Evolutionary conservation across 2,113 vertebrate genomes (phyloP).

Genomic region (Riparia riparia): DNA sequence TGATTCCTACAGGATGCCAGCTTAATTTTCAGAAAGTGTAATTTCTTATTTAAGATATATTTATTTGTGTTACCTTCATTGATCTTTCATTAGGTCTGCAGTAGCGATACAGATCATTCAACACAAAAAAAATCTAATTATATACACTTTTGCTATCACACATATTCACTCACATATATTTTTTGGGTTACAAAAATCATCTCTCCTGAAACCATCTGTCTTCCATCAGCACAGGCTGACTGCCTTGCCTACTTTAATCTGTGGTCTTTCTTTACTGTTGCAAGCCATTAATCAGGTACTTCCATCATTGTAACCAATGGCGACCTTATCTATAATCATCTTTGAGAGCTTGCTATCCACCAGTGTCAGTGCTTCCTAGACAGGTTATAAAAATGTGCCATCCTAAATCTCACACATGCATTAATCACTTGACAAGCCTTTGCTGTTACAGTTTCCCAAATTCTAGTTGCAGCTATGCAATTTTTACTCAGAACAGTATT

Average conservation of each 20-base stretch:
- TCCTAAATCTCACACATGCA: neutral
- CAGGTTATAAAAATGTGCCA: conserved; percentile 51
- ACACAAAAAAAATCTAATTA: neutral
- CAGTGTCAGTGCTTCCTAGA: neutral
- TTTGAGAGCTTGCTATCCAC: conserved; percentile 7
- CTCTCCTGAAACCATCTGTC: conserved; percentile 13
- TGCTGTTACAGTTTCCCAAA: neutral
- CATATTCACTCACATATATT: neutral
- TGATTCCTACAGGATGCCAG: neutral
- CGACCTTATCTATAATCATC: conserved; percentile 48
- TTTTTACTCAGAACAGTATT: neutral
- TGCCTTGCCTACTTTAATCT: conserved; percentile 21
- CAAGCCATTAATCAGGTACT: conserved; percentile 58
- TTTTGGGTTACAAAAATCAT: conserved; percentile 18
- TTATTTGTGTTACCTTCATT: conserved; percentile 21
- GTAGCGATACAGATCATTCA: neutral
- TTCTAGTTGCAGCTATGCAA: neutral
- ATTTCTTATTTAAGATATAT: neutral
- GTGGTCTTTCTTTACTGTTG: neutral
- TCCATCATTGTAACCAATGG: conserved; percentile 33
- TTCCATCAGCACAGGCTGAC: conserved; percentile 6
- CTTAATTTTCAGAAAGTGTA: neutral
- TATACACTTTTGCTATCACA: neutral
- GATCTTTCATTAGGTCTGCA: neutral
- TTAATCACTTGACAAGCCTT: conserved; percentile 46